Evolutionary conservation across 2,797 vertebrate species (phyloP).

Genomic region (Meda fulgida): DNA sequence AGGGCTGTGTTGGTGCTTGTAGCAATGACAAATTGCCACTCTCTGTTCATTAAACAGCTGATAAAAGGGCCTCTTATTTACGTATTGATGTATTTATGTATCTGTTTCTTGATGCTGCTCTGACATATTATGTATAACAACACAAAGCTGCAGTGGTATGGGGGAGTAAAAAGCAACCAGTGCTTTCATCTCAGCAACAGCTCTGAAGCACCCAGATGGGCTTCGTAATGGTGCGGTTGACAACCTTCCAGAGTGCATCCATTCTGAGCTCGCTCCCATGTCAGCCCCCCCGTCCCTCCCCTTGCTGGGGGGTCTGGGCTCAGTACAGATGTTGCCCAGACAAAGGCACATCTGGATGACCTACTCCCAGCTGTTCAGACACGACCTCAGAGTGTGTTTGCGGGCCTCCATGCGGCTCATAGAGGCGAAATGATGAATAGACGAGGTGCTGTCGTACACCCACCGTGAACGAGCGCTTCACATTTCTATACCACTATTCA

Average conservation of each 20-base stretch:
- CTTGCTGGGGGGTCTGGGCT: conserved; percentile 48
- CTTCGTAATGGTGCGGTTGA: conserved; percentile 56
- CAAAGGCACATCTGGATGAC: conserved; percentile 62
- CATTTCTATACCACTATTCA: conserved; percentile 57
- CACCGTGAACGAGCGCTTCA: conserved; percentile 45
- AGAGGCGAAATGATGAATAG: conserved; percentile 61
- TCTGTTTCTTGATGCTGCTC: conserved; percentile 54
- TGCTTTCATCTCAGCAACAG: conserved; percentile 62
- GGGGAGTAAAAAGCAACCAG: conserved; percentile 46
- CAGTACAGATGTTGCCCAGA: conserved; percentile 60
- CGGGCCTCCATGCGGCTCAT: conserved; percentile 5
- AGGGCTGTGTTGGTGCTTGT: conserved; percentile 8
- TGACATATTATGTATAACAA: conserved; percentile 61
- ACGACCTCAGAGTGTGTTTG: conserved; percentile 57
- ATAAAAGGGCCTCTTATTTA: conserved; percentile 59
- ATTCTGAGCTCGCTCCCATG: conserved; percentile 37
- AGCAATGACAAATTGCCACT: conserved; percentile 53
- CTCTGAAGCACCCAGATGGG: conserved; percentile 61
- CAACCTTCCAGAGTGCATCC: conserved; percentile 55
- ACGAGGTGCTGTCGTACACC: conserved; percentile 54
- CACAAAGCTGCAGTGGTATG: conserved; percentile 14
- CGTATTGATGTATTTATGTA: conserved; percentile 55
- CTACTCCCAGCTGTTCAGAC: conserved; percentile 64
- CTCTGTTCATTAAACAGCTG: conserved; percentile 60
- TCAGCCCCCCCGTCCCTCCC: conserved; percentile 28